These are phyloP conservation scores for Theocolax elegans DNA, from an alignment of 1,140 invertebrate genomes.

Conservation along the genomic window DNA sequence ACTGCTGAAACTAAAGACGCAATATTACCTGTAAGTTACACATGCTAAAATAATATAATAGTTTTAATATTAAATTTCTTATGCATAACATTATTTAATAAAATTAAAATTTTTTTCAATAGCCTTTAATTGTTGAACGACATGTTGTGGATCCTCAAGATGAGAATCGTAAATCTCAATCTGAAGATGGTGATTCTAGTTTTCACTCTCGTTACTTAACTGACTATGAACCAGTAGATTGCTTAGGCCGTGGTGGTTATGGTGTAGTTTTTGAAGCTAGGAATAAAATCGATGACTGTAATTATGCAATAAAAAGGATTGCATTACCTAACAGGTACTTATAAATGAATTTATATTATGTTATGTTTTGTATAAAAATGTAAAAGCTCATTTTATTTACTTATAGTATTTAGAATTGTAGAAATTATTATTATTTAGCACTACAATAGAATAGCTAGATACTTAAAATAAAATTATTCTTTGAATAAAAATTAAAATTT, in stretches of 20 bases:
- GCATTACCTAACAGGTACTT: constrained; percentile 82
- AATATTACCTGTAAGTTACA: constrained; percentile 49
- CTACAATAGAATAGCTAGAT: too few species aligned
- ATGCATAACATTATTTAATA: not conserved
- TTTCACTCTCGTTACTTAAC: constrained; percentile 81
- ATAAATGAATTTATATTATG: not conserved
- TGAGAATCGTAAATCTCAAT: constrained; percentile 42
- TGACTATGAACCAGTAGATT: constrained; percentile 87
- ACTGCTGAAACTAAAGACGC: constrained; percentile 48
- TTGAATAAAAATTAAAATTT: too few species aligned
- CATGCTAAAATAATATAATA: constrained; percentile 25
- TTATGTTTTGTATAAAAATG: not conserved
- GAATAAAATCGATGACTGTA: constrained; percentile 94
- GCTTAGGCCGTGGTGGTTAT: constrained; percentile 94
- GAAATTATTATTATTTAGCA: too few species aligned
- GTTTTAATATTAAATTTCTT: constrained; percentile 10
- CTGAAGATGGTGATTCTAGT: constrained; percentile 52
- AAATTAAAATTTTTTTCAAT: constrained; percentile 19
- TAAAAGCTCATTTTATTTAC: constrained; percentile 5
- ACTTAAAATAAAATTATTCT: too few species aligned
- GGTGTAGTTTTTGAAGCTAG: constrained; percentile 96
- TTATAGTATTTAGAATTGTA: too few species aligned
- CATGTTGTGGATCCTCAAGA: constrained; percentile 58
- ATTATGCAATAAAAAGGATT: constrained; percentile 96
- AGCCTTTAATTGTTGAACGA: constrained; percentile 61